phyloP scores from a whole-genome alignment of 2,113 vertebrate species.

The Butorides virescens region DNA sequence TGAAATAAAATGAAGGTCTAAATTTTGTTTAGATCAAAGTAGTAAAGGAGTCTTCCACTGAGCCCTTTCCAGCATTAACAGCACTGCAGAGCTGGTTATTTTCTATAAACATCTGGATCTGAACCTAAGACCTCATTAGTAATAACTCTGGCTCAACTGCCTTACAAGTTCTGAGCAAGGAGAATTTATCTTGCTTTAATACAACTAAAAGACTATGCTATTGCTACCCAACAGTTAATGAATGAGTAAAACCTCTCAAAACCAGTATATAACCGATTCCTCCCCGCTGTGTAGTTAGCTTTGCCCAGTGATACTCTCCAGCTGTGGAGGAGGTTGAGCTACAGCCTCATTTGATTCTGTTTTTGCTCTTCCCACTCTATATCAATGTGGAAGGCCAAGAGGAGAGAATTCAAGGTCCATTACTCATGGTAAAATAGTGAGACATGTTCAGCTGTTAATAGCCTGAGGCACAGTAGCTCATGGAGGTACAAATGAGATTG shows the following conservation, averaged over 20 bases:
- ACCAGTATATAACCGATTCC: not conserved
- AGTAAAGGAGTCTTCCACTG: not conserved
- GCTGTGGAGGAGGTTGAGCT: not conserved
- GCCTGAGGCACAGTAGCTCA: not conserved
- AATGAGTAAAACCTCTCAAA: not conserved
- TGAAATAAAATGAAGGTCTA: not conserved
- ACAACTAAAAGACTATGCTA: not conserved
- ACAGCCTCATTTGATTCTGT: not conserved
- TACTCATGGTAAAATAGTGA: not conserved
- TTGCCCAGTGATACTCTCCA: not conserved
- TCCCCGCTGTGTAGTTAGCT: not conserved
- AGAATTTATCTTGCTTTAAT: conserved; percentile 1
- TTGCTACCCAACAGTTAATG: not conserved
- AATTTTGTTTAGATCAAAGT: not conserved
- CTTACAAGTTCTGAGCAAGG: not conserved
- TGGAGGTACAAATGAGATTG: not conserved
- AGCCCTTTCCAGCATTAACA: not conserved
- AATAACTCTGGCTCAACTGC: conserved; percentile 12
- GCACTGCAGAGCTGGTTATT: not conserved
- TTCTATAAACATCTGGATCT: conserved; percentile 4
- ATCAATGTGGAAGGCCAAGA: not conserved
- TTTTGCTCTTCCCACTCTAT: not conserved
- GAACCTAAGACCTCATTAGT: not conserved
- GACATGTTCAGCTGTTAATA: not conserved
- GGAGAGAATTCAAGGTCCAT: not conserved